Percentiles rank a stretch among this genome's conserved stretches.
These are phyloP conservation scores for Sternarchorhynchus goeldii DNA, from an alignment of 2,797 vertebrate genomes.

Conservation along the genomic window DNA sequence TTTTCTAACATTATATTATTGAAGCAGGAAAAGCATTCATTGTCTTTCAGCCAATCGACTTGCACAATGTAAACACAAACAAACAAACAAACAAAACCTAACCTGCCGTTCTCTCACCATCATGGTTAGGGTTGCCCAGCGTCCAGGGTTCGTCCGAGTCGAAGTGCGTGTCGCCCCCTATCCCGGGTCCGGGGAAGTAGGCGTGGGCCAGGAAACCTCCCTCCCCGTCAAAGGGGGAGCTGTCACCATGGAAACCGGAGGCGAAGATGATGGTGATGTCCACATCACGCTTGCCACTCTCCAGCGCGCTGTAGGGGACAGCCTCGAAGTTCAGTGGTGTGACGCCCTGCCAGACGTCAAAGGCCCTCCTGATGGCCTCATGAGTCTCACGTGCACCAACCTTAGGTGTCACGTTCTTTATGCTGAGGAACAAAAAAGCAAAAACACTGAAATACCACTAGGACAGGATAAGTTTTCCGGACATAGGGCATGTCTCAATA, in stretches of 20 bases:
- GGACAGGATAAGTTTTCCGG: neutral
- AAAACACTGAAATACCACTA: neutral
- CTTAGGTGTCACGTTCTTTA: conserved; percentile 99
- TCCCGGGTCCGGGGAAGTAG: conserved; percentile 96
- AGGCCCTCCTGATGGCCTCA: conserved; percentile 95
- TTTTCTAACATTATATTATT: too few relatives aligned
- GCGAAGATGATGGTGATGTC: conserved; percentile 99
- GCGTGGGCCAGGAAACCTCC: conserved; percentile 97
- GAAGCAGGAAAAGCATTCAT: too few relatives aligned
- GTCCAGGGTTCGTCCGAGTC: conserved; percentile 99
- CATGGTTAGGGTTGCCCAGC: conserved; percentile 96
- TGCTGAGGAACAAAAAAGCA: conserved; percentile 72
- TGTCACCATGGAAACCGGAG: conserved; percentile 98
- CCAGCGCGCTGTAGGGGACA: conserved; percentile 92
- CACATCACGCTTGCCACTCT: conserved; percentile 93
- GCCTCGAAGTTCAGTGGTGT: conserved; percentile 97
- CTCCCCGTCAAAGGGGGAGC: conserved; percentile 97
- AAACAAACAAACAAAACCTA: conserved; percentile 40
- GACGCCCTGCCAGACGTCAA: conserved; percentile 99
- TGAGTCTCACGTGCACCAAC: conserved; percentile 95
- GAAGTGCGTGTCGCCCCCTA: conserved; percentile 98
- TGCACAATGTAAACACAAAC: too few relatives aligned
- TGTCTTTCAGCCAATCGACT: too few relatives aligned
- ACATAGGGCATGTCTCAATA: too few relatives aligned
- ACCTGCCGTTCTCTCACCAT: conserved; percentile 77